These are phyloP conservation scores for Globodera rostochiensis DNA, from an alignment of 1,140 invertebrate species.

Conservation along the genomic window DNA sequence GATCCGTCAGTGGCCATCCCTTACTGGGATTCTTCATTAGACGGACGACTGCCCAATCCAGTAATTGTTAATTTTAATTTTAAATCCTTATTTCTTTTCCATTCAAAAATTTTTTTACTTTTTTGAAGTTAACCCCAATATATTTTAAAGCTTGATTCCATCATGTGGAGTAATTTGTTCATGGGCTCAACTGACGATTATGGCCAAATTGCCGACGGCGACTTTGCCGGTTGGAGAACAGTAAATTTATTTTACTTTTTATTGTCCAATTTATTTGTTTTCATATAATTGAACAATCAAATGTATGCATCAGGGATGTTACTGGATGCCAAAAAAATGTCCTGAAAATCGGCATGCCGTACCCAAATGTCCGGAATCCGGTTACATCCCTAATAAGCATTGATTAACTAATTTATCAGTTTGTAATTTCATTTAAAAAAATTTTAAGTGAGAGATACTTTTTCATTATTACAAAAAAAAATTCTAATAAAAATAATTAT, in stretches of 20 bases:
- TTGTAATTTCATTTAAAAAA: too few species aligned
- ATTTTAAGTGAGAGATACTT: too few species aligned
- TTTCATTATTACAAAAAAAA: too few species aligned
- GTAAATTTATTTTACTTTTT: background rate
- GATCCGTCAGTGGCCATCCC: background rate
- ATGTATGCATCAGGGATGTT: too few species aligned
- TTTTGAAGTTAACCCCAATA: background rate
- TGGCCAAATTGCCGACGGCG: constrained; percentile 8
- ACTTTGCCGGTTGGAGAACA: constrained; percentile 10
- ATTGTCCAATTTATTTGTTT: too few species aligned
- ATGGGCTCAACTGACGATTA: background rate
- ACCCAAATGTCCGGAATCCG: too few species aligned
- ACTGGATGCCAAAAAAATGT: too few species aligned
- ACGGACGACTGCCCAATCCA: background rate
- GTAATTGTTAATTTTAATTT: background rate
- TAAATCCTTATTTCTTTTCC: background rate
- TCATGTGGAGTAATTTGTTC: constrained; percentile 1
- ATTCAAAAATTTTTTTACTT: background rate
- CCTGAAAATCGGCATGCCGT: too few species aligned
- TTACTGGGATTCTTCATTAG: constrained; percentile 21
- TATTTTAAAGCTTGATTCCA: background rate
- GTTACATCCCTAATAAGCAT: too few species aligned
- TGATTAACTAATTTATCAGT: too few species aligned
- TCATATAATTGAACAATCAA: too few species aligned
- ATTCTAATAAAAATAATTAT: background rate